Evolutionary conservation across 2,113 vertebrate species (phyloP).

Genomic region (Suncus etruscus): DNA sequence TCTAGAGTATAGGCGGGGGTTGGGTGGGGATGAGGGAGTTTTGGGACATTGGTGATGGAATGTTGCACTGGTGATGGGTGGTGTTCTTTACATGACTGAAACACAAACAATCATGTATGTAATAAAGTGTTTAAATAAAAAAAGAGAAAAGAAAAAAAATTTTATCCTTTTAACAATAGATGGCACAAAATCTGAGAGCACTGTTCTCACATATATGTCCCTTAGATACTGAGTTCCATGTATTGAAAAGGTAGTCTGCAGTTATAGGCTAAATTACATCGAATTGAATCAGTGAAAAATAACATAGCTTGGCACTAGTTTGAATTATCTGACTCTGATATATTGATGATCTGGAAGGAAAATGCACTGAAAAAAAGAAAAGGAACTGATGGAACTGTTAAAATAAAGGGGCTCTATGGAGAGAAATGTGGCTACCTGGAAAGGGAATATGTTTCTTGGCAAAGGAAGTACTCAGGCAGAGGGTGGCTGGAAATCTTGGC

Average conservation of each 20-base stretch:
- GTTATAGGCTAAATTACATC: not conserved
- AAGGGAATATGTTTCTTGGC: conserved; percentile 2
- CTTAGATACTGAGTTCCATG: not conserved
- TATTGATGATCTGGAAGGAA: not conserved
- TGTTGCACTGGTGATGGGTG: no score
- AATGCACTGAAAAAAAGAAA: not conserved
- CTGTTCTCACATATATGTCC: not conserved
- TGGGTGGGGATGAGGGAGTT: no score
- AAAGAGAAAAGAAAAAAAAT: no score
- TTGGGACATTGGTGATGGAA: no score
- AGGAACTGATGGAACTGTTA: not conserved
- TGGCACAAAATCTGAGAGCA: not conserved
- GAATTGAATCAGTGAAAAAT: not conserved
- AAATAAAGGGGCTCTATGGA: not conserved
- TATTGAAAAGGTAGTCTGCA: not conserved
- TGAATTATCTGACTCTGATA: not conserved
- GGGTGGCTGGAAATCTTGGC: not conserved
- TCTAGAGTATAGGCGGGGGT: no score
- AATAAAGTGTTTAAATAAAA: no score
- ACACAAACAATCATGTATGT: no score
- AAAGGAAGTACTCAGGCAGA: not conserved
- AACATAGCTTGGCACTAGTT: not conserved
- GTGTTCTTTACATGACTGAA: no score
- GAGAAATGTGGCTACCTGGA: not conserved
- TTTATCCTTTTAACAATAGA: not conserved